Percentiles rank a stretch among this genome's conserved stretches.
These are phyloP conservation scores for Hydropsyche tenuis DNA, from an alignment of 1,140 invertebrate species.

Conservation along the genomic window DNA sequence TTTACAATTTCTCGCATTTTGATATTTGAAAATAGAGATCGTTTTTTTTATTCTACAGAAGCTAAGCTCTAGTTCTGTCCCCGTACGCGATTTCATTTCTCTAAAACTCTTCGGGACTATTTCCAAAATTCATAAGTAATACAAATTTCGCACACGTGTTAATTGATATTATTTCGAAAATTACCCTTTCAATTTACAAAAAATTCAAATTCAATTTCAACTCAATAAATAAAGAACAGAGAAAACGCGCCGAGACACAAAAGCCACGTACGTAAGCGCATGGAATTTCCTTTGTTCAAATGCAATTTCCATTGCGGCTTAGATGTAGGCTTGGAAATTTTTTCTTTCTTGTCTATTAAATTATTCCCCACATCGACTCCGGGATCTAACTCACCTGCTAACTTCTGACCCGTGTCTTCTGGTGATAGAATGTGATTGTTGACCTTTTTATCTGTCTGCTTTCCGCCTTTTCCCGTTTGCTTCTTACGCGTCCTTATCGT, in stretches of 20 bases:
- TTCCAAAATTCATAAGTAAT: too few species aligned
- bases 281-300: neutral
- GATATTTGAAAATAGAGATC: too few species aligned
- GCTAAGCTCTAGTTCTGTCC: too few species aligned
- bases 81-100: too few species aligned
- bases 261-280: neutral
- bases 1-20: too few species aligned
- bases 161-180: too few species aligned
- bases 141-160: too few species aligned
- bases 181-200: conserved; percentile 3
- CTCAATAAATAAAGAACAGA: neutral
- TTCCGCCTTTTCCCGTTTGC: conserved; percentile 31
- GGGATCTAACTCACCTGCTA: conserved; percentile 34
- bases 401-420: conserved; percentile 33
- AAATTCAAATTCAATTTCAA: too few species aligned
- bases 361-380: conserved; percentile 4
- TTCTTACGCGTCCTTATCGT: conserved; percentile 42
- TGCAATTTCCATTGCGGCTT: conserved; percentile 45
- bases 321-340: conserved; percentile 25
- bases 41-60: too few species aligned
- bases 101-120: too few species aligned
- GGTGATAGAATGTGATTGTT: conserved; percentile 45
- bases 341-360: conserved; percentile 25
- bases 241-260: neutral
- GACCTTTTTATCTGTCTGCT: conserved; percentile 40